Evolutionary conservation across 2,797 vertebrate genomes (phyloP), one percentile per base, ranked within the genome.

Genomic region (Bovichtus diacanthus): DNA sequence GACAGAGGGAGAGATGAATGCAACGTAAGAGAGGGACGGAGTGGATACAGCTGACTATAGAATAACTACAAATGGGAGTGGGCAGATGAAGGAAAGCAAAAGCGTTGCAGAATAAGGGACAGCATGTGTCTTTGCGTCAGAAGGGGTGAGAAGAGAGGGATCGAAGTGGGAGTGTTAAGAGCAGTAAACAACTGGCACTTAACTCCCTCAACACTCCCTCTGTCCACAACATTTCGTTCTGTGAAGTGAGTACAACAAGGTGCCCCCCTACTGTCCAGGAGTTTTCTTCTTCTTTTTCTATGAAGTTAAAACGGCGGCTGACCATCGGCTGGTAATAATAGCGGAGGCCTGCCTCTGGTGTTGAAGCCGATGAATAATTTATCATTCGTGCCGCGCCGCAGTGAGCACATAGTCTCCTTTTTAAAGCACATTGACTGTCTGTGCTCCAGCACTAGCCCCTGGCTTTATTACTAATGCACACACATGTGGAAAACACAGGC

Each of bases 361-460:
- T 88, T 87, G 83, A 87, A 88, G 74, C 74, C 64, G 9, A 89
- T 95, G 90, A 94, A 93, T 94, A 94, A 93, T 93, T 90, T 79
- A 93, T 87, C 78, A 72, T 91, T 81, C 76, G 81, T 76, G 78
- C 84, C 9, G 79, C 67, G 78, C 62, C 36, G 79, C 88, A 89
- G 82, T 83, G 86, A 88, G 83, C 78, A 56, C 85, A 87, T 70
- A 67, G 78, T 86, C 87, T 90, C 86, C 80, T 91, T 90, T 91
- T 90, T 91, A 88, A 89, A 85, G 81, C 76, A 78, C 89, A 78
- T 67, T 87, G 88, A 82, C 87, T 86, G 84, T 89, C 80, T 83
- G 72, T 39, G 76, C 81, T 81, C 80, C 66, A 39, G 83, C 88
- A 76, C 51, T 15, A 63, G 71, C 84, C 81, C 56, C 70, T 63